Percentiles rank a stretch among this genome's conserved stretches.
phyloP scores from a whole-genome alignment of 1,140 invertebrate species.

The Vollenhovia emeryi region DNA sequence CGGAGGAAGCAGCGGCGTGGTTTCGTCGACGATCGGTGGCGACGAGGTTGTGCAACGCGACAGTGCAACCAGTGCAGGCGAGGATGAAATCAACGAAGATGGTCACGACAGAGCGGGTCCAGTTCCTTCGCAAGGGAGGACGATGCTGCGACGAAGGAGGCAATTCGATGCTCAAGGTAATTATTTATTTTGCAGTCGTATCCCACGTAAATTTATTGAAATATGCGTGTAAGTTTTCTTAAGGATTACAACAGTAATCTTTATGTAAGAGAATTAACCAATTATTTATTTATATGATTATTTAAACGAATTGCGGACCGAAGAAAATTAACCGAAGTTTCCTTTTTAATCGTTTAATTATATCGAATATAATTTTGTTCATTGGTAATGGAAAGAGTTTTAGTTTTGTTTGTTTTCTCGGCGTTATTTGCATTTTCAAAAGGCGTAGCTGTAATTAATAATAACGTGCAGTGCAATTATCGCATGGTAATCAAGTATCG shows the following conservation, averaged over 20 bases:
- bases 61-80: conserved; percentile 83
- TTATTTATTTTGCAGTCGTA: background rate
- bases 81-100: conserved; percentile 81
- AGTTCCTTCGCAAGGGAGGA: conserved; percentile 78
- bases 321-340: background rate
- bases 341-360: background rate
- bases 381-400: background rate
- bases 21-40: conserved; percentile 75
- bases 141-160: conserved; percentile 81
- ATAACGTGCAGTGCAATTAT: conserved; percentile 57
- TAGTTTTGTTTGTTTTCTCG: background rate
- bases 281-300: background rate
- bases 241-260: background rate
- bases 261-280: background rate
- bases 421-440: conserved; percentile 22
- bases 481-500: conserved; percentile 49
- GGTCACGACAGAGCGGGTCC: conserved; percentile 73
- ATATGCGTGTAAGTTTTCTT: background rate
- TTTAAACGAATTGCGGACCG: background rate
- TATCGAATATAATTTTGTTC: background rate
- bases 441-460: conserved; percentile 57
- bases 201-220: background rate
- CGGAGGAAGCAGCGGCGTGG: conserved; percentile 72
- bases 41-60: conserved; percentile 82
- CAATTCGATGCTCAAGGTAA: conserved; percentile 84